Conservation (phyloP, 2,113 vertebrate genomes). For the Numenius arquata region DNA sequence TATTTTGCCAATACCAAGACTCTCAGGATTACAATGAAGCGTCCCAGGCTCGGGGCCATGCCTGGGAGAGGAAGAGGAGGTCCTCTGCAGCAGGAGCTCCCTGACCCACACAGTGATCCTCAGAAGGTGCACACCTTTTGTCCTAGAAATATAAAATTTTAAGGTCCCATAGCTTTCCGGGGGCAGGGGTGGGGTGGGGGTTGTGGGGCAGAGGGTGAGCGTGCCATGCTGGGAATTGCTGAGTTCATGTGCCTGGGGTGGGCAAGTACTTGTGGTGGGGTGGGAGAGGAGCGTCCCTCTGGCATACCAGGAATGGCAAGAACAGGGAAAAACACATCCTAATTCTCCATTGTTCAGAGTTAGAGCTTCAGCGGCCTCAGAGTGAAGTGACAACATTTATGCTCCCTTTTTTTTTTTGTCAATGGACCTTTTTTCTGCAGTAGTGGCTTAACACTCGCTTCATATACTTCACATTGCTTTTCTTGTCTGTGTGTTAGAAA, state of each 20-base stretch:
- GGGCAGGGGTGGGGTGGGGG: too few relatives aligned
- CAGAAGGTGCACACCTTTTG: background rate
- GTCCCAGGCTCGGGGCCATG: background rate
- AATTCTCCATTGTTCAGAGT: background rate
- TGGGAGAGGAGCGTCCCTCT: background rate
- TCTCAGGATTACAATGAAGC: background rate
- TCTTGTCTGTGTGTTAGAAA: background rate
- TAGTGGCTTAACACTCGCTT: background rate
- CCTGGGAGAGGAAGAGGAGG: background rate
- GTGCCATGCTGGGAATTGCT: background rate
- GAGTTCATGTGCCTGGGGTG: accelerated
- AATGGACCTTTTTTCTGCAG: background rate
- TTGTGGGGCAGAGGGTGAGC: background rate
- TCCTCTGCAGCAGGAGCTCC: too few relatives aligned
- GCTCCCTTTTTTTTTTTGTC: background rate
- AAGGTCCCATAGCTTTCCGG: background rate
- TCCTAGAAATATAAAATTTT: background rate
- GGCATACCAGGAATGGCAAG: accelerated
- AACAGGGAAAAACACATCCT: background rate
- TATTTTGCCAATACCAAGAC: background rate
- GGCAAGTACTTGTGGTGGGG: accelerated
- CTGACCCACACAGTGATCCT: too few relatives aligned
- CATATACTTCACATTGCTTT: background rate
- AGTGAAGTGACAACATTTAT: background rate
- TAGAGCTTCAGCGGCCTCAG: background rate